Conservation (phyloP, 1,140 invertebrate species). For the Cepaea nemoralis region DNA sequence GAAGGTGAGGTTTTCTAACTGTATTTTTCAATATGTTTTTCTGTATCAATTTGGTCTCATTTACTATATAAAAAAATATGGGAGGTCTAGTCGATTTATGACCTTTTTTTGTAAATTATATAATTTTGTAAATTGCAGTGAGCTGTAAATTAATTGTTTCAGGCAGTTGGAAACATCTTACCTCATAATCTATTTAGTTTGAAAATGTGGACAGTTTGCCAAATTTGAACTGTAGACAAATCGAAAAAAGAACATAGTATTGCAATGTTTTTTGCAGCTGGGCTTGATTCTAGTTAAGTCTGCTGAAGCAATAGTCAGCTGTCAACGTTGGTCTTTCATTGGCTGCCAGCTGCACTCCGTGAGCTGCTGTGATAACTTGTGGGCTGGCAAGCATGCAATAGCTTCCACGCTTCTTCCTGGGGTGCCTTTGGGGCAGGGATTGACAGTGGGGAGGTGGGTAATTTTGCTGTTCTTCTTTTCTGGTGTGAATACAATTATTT, state of each 20-base stretch:
- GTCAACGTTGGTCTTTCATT: neutral
- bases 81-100: neutral
- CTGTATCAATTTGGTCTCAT: neutral
- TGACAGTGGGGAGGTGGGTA: neutral
- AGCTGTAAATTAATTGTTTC: too few relatives aligned
- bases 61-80: neutral
- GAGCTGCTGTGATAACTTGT: slow-evolving; percentile 1
- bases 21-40: neutral
- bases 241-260: neutral
- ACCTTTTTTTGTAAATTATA: neutral
- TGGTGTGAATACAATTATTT: neutral
- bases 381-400: neutral
- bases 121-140: neutral
- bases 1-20: neutral
- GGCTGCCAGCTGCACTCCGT: neutral
- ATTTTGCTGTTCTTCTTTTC: neutral
- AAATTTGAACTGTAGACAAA: neutral
- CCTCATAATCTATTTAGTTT: neutral
- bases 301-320: neutral
- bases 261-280: neutral
- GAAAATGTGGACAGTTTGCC: neutral
- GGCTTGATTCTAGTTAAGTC: too few relatives aligned
- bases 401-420: too few relatives aligned
- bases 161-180: neutral
- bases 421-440: too few relatives aligned